These are phyloP conservation scores for human DNA, from an alignment of 2,113 vertebrate genomes.

Conservation along the genomic window DNA sequence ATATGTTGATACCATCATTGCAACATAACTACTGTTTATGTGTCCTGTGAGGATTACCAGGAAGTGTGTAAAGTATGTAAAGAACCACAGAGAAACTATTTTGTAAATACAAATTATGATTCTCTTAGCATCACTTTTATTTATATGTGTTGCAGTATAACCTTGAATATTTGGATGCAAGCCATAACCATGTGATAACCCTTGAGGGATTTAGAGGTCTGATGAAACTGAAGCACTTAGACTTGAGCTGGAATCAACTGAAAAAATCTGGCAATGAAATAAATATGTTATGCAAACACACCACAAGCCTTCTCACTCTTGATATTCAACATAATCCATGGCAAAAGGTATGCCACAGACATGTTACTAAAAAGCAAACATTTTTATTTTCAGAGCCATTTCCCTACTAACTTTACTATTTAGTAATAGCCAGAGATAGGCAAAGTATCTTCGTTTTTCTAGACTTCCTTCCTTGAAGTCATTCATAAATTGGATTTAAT, in stretches of 20 bases:
- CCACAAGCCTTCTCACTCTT: conserved; percentile 81
- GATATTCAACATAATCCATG: conserved; percentile 88
- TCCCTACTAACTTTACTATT: neutral
- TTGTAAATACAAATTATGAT: neutral
- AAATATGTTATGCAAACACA: conserved; percentile 85
- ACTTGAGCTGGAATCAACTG: conserved; percentile 89
- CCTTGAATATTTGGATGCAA: conserved; percentile 88
- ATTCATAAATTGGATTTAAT: neutral
- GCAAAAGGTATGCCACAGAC: conserved; percentile 78
- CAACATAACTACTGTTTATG: neutral
- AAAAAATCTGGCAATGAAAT: conserved; percentile 84
- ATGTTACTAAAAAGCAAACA: neutral
- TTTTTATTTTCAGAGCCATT: conserved; percentile 34
- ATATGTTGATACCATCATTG: neutral
- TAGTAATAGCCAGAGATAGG: neutral
- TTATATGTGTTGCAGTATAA: conserved; percentile 82
- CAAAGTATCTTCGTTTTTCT: neutral
- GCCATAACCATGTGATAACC: conserved; percentile 85
- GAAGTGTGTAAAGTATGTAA: neutral
- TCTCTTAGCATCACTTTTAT: neutral
- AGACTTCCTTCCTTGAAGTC: neutral
- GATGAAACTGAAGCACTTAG: conserved; percentile 86
- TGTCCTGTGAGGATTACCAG: conserved; percentile 22
- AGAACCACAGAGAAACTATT: neutral
- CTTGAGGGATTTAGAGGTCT: conserved; percentile 86